Evolutionary conservation across 2,113 vertebrate genomes (phyloP).

Genomic region (Coturnix japonica): DNA sequence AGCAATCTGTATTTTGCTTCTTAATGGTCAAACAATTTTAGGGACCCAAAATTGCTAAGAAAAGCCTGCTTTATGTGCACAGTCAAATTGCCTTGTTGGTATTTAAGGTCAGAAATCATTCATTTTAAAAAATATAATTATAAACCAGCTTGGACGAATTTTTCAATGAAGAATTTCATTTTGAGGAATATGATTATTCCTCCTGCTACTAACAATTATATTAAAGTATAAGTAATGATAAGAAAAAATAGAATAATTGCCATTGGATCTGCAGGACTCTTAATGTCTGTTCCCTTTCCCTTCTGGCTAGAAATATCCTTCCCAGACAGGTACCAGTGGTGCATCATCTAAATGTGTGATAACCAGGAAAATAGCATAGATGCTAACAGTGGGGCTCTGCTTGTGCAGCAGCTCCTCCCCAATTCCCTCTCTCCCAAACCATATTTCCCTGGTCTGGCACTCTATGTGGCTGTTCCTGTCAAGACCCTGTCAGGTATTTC

Average conservation of each 20-base stretch:
- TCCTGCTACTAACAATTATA: background rate
- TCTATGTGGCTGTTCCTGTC: background rate
- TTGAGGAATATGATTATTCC: background rate
- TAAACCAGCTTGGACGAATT: background rate
- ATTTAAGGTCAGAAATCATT: background rate
- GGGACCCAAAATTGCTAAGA: background rate
- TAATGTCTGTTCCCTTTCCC: background rate
- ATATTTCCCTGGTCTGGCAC: background rate
- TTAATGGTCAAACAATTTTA: background rate
- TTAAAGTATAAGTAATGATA: background rate
- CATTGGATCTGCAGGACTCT: background rate
- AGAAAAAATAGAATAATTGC: background rate
- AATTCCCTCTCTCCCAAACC: background rate
- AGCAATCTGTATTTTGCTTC: background rate
- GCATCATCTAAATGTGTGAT: background rate
- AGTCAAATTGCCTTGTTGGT: background rate
- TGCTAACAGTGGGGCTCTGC: background rate
- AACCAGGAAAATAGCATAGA: background rate
- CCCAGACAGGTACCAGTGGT: background rate
- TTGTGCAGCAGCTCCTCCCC: background rate
- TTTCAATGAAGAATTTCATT: background rate
- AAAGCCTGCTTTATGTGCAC: background rate
- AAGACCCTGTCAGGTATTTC: background rate
- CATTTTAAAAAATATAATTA: background rate
- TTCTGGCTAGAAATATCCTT: background rate